A percentile compares a stretch with the other conserved stretches of the same genome.
These are phyloP conservation scores for Crossaster papposus DNA, from an alignment of 53 echinoderm and acorn worm genomes.

Conservation along the genomic window DNA sequence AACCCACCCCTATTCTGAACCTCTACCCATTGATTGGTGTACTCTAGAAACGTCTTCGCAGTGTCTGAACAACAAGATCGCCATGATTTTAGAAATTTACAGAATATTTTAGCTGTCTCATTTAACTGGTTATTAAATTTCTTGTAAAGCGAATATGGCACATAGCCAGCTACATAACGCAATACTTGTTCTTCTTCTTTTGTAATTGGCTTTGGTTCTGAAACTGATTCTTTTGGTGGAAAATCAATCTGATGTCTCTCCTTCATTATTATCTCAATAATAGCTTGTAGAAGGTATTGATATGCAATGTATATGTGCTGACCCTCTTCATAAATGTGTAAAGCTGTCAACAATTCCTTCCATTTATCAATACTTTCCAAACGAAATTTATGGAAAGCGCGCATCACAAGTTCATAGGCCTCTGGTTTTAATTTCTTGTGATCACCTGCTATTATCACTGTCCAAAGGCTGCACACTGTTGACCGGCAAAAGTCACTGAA, in stretches of 20 bases:
- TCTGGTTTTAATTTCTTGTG: neutral
- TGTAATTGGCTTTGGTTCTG: neutral
- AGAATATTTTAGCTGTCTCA: constrained; percentile 3
- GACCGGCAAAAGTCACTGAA: neutral
- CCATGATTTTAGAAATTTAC: constrained; percentile 27
- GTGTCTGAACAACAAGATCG: neutral
- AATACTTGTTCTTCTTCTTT: neutral
- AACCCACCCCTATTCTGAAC: too few species aligned
- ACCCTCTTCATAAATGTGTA: neutral
- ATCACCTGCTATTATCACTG: neutral
- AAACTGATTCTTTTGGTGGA: neutral
- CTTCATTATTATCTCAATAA: neutral
- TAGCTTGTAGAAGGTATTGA: constrained; percentile 6
- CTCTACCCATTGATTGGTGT: too few species aligned
- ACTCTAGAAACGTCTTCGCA: too few species aligned
- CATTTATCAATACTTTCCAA: neutral
- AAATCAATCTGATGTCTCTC: neutral
- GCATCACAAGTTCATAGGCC: neutral
- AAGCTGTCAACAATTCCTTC: neutral
- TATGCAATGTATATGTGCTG: neutral
- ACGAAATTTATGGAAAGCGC: neutral
- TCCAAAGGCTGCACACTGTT: neutral
- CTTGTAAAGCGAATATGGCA: neutral
- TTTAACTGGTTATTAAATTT: neutral
- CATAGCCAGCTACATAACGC: constrained; percentile 15